Evolutionary conservation across 2,797 vertebrate genomes (phyloP).

Genomic region (Sebastes hopkinsi): DNA sequence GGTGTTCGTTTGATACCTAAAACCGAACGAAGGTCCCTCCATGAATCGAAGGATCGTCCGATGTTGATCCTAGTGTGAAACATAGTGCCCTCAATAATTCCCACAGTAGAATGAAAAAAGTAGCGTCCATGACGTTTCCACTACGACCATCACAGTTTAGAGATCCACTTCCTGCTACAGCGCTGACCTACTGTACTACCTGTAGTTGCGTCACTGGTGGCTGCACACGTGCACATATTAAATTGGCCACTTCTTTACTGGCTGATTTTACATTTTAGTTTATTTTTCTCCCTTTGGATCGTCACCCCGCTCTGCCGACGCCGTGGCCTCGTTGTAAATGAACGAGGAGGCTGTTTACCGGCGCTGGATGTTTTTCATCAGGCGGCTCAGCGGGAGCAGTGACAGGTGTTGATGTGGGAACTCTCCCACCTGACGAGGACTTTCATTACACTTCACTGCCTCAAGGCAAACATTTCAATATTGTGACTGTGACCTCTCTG

Average conservation of each 20-base stretch:
- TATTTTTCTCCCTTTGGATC: not conserved
- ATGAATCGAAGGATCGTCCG: no score
- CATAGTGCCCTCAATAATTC: no score
- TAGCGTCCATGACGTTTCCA: no score
- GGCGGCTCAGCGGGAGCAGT: not conserved
- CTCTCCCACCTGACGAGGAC: conserved; percentile 4
- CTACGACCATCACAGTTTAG: not conserved
- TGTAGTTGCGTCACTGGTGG: fast-evolving
- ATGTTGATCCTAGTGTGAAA: no score
- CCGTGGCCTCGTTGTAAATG: not conserved
- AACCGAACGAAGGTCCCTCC: no score
- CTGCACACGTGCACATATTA: not conserved
- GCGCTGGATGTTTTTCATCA: not conserved
- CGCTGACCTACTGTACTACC: not conserved
- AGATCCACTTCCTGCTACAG: not conserved
- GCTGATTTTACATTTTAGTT: not conserved
- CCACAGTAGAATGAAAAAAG: no score
- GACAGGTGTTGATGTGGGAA: conserved; percentile 15
- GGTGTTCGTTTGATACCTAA: no score
- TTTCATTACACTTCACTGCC: not conserved
- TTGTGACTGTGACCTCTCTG: not conserved
- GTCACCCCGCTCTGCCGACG: not conserved
- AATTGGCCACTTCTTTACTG: not conserved
- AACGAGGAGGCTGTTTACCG: not conserved
- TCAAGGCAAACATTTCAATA: not conserved